These are phyloP conservation scores for Hyalella azteca DNA, from an alignment of 2,888 invertebrate species.

Conservation along the genomic window DNA sequence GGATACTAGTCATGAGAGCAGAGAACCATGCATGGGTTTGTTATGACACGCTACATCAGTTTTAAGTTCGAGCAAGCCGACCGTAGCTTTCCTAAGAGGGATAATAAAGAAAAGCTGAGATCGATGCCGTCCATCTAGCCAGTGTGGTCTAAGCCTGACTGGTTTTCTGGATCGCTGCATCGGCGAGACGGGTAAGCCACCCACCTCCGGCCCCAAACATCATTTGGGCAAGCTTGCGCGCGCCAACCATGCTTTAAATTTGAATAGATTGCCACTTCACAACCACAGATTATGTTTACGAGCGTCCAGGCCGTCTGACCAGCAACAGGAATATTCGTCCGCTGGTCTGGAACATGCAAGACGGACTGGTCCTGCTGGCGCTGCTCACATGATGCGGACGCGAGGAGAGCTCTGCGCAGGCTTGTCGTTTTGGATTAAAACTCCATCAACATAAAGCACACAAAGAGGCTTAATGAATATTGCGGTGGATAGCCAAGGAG, in stretches of 20 bases:
- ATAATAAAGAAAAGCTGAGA: too few relatives aligned
- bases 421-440: background rate
- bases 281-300: slow-evolving; percentile 25
- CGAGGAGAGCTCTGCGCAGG: background rate
- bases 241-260: slow-evolving; percentile 34
- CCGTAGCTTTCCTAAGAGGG: too few relatives aligned
- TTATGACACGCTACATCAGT: too few relatives aligned
- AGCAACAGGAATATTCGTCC: background rate
- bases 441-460: background rate
- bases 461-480: slow-evolving; percentile 9
- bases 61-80: too few relatives aligned
- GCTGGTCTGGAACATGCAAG: too few relatives aligned
- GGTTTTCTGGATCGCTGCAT: too few relatives aligned
- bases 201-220: background rate
- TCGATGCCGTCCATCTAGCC: too few relatives aligned
- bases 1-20: too few relatives aligned
- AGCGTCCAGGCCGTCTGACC: background rate
- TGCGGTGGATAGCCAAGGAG: background rate
- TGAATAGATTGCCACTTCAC: slow-evolving; percentile 33
- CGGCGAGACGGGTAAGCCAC: slow-evolving; percentile 12
- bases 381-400: slow-evolving; percentile 10
- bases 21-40: too few relatives aligned
- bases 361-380: background rate
- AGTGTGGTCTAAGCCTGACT: too few relatives aligned
- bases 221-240: slow-evolving; percentile 32